Percentiles rank a stretch among this genome's conserved stretches.
phyloP scores from a whole-genome alignment of 2,888 invertebrate species.

The Argyresthia albistria region DNA sequence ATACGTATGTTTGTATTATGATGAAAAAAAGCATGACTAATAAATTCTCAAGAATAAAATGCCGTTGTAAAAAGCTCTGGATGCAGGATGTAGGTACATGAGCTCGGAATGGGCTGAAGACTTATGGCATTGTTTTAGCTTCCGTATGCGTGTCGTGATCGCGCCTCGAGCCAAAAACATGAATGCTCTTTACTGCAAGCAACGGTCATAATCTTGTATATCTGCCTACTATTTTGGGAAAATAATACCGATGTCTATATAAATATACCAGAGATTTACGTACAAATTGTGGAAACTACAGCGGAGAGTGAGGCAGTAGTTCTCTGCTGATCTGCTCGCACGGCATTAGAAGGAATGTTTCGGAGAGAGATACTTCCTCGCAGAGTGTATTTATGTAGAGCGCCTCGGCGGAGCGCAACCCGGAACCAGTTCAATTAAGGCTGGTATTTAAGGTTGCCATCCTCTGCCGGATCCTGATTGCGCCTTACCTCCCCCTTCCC shows the following conservation, averaged over 20 bases:
- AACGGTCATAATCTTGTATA: conserved; percentile 26
- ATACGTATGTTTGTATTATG: too few relatives aligned
- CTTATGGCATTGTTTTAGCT: conserved; percentile 36
- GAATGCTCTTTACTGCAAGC: conserved; percentile 32
- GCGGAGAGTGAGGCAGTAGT: too few relatives aligned
- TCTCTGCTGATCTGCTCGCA: conserved; percentile 32
- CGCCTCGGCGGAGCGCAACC: conserved; percentile 32
- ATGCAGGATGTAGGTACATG: conserved; percentile 14
- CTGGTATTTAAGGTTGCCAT: conserved; percentile 68
- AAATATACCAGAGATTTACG: too few relatives aligned
- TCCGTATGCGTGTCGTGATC: conserved; percentile 36
- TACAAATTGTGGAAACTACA: too few relatives aligned
- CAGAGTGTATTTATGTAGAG: conserved; percentile 54
- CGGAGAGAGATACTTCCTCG: conserved; percentile 49
- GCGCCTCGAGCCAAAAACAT: conserved; percentile 36
- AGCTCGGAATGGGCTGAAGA: conserved; percentile 27
- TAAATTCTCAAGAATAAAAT: too few relatives aligned
- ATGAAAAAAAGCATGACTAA: too few relatives aligned
- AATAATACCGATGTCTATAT: too few relatives aligned
- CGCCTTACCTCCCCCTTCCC: conserved; percentile 29
- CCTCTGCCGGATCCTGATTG: conserved; percentile 63
- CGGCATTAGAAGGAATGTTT: conserved; percentile 48
- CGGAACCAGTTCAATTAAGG: conserved; percentile 70
- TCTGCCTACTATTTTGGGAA: conserved; percentile 11
- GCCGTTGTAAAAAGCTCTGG: neutral